Evolutionary conservation across 30 jellyfish, hydroid and myxozoan genomes (phyloP).

Genomic region (Aurelia aurita complex sp. Pacific): DNA sequence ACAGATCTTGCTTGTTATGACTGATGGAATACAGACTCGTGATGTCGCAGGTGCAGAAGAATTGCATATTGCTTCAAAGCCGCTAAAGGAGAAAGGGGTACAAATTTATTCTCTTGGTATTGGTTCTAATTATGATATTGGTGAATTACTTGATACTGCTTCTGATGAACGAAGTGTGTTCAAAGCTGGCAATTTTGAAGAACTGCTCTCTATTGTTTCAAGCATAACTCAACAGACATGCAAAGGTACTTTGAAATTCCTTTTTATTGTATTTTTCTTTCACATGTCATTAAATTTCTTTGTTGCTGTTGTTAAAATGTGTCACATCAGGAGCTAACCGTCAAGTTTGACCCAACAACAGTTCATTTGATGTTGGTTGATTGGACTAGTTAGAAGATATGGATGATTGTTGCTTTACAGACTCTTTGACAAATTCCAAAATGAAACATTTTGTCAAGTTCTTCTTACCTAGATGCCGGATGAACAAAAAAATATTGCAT

Average conservation of each 20-base stretch:
- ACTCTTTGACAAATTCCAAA: too few relatives aligned
- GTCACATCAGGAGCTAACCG: too few relatives aligned
- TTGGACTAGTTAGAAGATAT: too few relatives aligned
- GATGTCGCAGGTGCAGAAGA: slow-evolving; percentile 92
- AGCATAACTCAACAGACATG: slow-evolving; percentile 90
- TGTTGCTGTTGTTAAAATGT: too few relatives aligned
- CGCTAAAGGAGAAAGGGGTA: slow-evolving; percentile 86
- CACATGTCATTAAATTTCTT: too few relatives aligned
- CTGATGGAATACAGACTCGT: slow-evolving; percentile 98
- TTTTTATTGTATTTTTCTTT: too few relatives aligned
- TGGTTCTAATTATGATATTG: slow-evolving; percentile 91
- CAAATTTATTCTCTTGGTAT: slow-evolving; percentile 96
- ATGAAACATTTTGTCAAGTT: too few relatives aligned
- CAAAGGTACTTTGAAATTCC: slow-evolving; percentile 60
- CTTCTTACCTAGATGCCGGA: too few relatives aligned
- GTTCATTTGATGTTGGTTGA: too few relatives aligned
- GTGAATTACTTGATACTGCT: slow-evolving; percentile 97
- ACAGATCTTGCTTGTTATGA: slow-evolving; percentile 91
- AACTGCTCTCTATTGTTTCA: slow-evolving; percentile 84
- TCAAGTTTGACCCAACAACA: too few relatives aligned
- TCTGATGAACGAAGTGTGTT: slow-evolving; percentile 99
- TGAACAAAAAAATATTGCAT: too few relatives aligned
- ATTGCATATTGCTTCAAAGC: slow-evolving; percentile 90
- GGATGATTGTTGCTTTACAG: too few relatives aligned
- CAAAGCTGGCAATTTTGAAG: slow-evolving; percentile 87